Percentiles rank a stretch among this genome's conserved stretches.
Conservation (phyloP, 2,797 vertebrate genomes). For the Cottoperca gobio region DNA sequence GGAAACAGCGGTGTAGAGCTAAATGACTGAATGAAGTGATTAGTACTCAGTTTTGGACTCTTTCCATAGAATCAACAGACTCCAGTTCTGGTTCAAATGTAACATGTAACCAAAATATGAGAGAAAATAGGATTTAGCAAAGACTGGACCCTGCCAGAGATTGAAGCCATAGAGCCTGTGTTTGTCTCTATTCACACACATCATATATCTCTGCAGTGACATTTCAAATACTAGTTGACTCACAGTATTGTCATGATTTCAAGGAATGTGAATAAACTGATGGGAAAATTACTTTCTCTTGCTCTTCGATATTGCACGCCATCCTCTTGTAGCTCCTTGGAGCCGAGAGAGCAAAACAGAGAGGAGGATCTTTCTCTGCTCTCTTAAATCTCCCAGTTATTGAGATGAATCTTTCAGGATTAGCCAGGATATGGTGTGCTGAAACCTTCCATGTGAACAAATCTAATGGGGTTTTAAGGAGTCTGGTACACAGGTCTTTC, state of each 20-base stretch:
- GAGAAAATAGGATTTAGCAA: not conserved
- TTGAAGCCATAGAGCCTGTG: not conserved
- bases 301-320: conserved; percentile 1
- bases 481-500: conserved; percentile 3
- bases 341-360: conserved; percentile 11
- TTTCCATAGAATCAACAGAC: conserved; percentile 4
- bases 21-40: conserved; percentile 19
- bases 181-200: not conserved
- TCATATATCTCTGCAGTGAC: conserved; percentile 13
- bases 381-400: conserved; percentile 13
- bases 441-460: conserved; percentile 1
- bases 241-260: conserved; percentile 12
- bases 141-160: not conserved
- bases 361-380: conserved; percentile 7
- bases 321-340: not conserved
- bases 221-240: conserved; percentile 18
- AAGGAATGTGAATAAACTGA: conserved; percentile 2
- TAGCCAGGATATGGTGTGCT: not conserved
- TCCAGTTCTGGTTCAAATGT: not conserved
- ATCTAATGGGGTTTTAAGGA: conserved; percentile 4
- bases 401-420: conserved; percentile 24
- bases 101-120: not conserved
- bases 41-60: not conserved
- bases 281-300: not conserved
- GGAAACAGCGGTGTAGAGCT: not conserved